Conservation (phyloP, 1,140 invertebrate species). For the Drosophila paulistorum region DNA sequence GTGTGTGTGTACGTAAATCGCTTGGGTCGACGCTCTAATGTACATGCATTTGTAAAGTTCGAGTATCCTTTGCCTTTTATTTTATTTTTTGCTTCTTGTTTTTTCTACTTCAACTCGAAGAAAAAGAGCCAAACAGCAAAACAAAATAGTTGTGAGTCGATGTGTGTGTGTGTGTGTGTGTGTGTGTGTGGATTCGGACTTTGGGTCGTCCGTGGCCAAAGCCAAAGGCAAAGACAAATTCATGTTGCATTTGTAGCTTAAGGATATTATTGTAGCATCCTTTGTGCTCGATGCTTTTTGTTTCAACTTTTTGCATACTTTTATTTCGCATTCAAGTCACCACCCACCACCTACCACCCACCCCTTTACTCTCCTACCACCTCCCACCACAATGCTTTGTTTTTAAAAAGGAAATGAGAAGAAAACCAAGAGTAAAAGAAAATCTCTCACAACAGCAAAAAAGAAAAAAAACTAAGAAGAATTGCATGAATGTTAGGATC, state of each 20-base stretch:
- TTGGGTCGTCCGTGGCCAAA: conserved; percentile 23
- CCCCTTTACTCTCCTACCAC: too few species aligned
- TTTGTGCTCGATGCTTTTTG: conserved; percentile 65
- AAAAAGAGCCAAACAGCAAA: conserved; percentile 49
- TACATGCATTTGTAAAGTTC: conserved; percentile 79
- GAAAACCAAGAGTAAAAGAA: conserved; percentile 41
- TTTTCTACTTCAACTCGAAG: conserved; percentile 63
- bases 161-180: conserved; percentile 21
- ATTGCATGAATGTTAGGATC: neutral
- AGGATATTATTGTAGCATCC: conserved; percentile 80
- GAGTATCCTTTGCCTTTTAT: conserved; percentile 65
- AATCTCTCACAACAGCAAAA: conserved; percentile 38
- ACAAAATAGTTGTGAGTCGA: conserved; percentile 42
- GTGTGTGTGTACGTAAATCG: conserved; percentile 36
- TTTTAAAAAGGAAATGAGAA: conserved; percentile 46
- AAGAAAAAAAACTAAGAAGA: neutral
- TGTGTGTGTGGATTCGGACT: conserved; percentile 26
- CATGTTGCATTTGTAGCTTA: conserved; percentile 80
- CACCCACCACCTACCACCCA: too few species aligned
- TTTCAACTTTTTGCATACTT: conserved; percentile 73
- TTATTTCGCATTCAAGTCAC: conserved; percentile 29
- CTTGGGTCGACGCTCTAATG: conserved; percentile 58
- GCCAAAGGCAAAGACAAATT: conserved; percentile 70
- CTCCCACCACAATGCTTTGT: conserved; percentile 28
- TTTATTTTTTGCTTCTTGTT: conserved; percentile 25